These are phyloP conservation scores for Hydropotes inermis DNA, from an alignment of 2,113 vertebrate species.

Conservation along the genomic window DNA sequence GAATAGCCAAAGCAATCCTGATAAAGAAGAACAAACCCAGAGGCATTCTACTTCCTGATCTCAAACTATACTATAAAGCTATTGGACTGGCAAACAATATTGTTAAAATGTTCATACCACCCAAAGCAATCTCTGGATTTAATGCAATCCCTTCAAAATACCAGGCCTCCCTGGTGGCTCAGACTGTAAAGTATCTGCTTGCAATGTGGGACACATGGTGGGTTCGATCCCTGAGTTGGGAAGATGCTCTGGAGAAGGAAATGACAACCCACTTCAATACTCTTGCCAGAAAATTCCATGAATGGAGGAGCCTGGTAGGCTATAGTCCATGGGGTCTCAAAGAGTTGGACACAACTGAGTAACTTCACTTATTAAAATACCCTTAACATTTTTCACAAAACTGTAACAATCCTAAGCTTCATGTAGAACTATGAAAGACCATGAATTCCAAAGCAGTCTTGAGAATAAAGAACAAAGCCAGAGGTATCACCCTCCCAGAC, in stretches of 20 bases:
- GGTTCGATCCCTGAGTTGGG: background rate
- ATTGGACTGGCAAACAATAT: background rate
- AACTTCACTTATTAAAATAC: background rate
- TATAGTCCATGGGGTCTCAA: background rate
- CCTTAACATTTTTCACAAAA: background rate
- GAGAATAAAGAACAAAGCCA: background rate
- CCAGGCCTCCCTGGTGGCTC: background rate
- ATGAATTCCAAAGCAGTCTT: background rate
- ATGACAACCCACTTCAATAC: background rate
- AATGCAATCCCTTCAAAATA: background rate
- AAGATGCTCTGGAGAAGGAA: background rate
- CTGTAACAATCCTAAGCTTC: background rate
- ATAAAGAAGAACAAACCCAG: background rate
- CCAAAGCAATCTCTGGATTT: background rate
- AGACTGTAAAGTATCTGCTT: background rate
- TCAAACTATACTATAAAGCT: background rate
- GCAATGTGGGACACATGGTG: background rate
- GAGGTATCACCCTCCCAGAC: background rate
- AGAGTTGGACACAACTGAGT: background rate
- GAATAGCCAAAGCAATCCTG: background rate
- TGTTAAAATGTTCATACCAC: background rate
- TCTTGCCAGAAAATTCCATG: background rate
- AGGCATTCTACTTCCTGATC: background rate
- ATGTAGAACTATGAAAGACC: background rate
- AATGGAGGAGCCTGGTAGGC: background rate